Base-by-base conservation (phyloP, 1,140 invertebrate genomes). In the Telenomus remus region DNA sequence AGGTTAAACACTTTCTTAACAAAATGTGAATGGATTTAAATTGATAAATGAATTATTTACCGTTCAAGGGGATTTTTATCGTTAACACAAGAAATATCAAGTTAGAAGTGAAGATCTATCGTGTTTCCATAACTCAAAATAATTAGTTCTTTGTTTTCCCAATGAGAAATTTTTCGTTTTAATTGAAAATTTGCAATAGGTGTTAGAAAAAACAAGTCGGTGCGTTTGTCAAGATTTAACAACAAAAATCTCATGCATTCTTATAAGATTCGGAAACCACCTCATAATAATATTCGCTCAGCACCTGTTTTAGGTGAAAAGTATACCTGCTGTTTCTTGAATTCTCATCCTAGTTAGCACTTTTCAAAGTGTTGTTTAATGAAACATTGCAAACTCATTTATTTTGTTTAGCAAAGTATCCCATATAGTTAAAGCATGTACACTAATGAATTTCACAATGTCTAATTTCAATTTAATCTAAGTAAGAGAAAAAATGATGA, bases 211-310 rank as follows among this genome's bases (percentile, higher is more conserved):
- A 57, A 43, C 37, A 39, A 46, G 43, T 56, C 46, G 14, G n/a
- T 8, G 54, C 42, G 46, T 56, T 56, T 56, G 43, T 56, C 44
- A 10, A 33, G 33, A 48, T 48, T 82, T 63, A 76, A 71, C 68
- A 78, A 80, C 73, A 76, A 77, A 82, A 37, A 0, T 19, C 37
- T 14, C 48, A 47, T 12, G n/a, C 34, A 35, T 12, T 16, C 33
- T 12, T 48, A 56, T 35, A 56, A 9, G 35, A 43, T 50, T 51
- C 34, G 11, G 19, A 51, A 19, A 8, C 12, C 16, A n/a, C 42
- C 42, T 27, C 37, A 50, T 35, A 66, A n/a, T n/a, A 66, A 55
- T 55, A 57, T 56, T 53, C 50, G 63, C 37, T 49, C 34, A 19
- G 48, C 56, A 59, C 56, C 56, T 59, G 56, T 49, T 59, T 59